Evolutionary conservation across 2,797 vertebrate genomes (phyloP), one percentile per base, ranked within the genome.

Genomic region (Anabas testudineus): DNA sequence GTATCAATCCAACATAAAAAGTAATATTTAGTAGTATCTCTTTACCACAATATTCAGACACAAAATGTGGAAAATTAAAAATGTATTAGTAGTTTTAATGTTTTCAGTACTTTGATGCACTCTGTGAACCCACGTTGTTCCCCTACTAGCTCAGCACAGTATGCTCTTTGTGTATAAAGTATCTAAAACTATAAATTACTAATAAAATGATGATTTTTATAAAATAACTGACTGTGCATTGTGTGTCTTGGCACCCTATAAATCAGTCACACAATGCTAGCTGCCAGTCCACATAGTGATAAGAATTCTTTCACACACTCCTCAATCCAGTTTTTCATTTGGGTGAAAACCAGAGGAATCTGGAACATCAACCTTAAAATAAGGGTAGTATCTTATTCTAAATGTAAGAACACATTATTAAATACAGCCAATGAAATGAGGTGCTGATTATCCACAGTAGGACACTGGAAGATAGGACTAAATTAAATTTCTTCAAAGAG

Each of bases 251-350:
- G 15, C 18, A 39, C 16, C 52, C 67, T 10, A 19, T 41, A 36
- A 0, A 66, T 61, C 22, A 83, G 58, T 28, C 46, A 28, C 24
- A 32, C 2, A 32, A 32, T 7, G 7, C 8, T 67, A 86, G 80
- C 78, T 82, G 67, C 81, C 74, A 9, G 45, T 71, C 64, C 69
- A 81, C 60, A 67, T 7, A 19, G 75, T 78, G 53, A 64, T 78
- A 53, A 67, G 46, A 4, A 1, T 7, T 51, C 4, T 45, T 56
- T 39, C 26, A 24, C 24, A 45, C 42, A 42, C 21, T 19, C 0
- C 12, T 30, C 59, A 36, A 10, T 36, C 19, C 13, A 60, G 34
- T 14, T 64, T 63, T 75, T 32, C 24, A 74, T 43, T 56, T 30
- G 47, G 39, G 47, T 45, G 13, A 51, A 26, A 60, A 71, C 43